Evolutionary conservation across 2,888 invertebrate genomes (phyloP).

Genomic region (Tupiocoris notatus): DNA sequence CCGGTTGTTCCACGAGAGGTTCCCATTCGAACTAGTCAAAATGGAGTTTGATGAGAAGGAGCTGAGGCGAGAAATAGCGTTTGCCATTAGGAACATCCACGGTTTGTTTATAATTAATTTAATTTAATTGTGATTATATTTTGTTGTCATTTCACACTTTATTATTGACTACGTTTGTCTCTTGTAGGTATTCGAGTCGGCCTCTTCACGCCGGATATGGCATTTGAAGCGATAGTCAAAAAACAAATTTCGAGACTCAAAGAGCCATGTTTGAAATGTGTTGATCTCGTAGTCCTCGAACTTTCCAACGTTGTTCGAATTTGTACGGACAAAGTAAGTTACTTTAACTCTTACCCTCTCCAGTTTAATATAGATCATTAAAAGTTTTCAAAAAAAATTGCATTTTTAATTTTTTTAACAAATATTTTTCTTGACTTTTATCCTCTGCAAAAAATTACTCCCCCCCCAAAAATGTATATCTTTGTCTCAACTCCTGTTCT

Average conservation of each 20-base stretch:
- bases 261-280: constrained; percentile 98
- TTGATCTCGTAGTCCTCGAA: constrained; percentile 95
- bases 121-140: not conserved
- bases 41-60: constrained; percentile 99
- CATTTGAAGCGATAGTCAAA: constrained; percentile 99
- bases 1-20: constrained; percentile 96
- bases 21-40: constrained; percentile 98
- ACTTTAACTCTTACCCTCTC: no score
- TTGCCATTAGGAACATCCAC: constrained; percentile 98
- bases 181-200: constrained; percentile 73
- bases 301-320: constrained; percentile 92
- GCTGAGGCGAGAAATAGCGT: constrained; percentile 93
- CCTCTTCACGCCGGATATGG: constrained; percentile 99
- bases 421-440: no score
- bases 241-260: constrained; percentile 94
- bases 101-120: constrained; percentile 61
- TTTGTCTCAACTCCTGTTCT: no score
- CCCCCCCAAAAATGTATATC: no score
- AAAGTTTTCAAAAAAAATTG: no score
- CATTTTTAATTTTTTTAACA: no score
- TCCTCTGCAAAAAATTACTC: no score
- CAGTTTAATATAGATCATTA: no score
- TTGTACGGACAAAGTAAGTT: constrained; percentile 86
- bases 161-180: not conserved
- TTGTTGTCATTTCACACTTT: not conserved